Base-by-base conservation (phyloP, 2,113 vertebrate species). In the Cyprinus carpio region DNA sequence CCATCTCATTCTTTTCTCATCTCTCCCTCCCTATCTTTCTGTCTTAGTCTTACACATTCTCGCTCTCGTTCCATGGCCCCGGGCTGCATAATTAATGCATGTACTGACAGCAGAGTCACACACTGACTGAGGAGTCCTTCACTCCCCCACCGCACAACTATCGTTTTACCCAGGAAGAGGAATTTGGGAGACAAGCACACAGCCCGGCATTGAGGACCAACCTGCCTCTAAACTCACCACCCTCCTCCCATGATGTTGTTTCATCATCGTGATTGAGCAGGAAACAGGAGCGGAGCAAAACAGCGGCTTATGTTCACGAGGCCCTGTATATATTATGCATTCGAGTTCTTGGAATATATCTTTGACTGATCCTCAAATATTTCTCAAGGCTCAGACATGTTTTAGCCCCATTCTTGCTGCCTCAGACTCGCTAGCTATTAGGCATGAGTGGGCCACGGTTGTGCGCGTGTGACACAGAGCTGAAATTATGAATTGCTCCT, bases 81-180 rank as follows among this genome's bases (percentile, higher is more conserved):
- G 90, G 96, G 96, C 96, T 98, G 96, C 96, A 97, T 98, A 97
- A 98, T 97, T 97, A 96, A 97, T 97, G 96, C 92, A 96, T 96
- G 96, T 95, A 92, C 93, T 94, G 95, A 95, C 94, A 95, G 92
- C 92, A 92, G 91, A 95, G 96, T 96, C 96, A 94, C 92, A 93
- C 93, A 94, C 92, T 74, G 67, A 85, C 64, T 60, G 93, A 92
- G 92, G 94, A 95, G 96, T 95, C 94, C 94, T 92, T 94, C 95
- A 95, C 96, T 96, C 96, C 96, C 96, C 96, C 96, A 95, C 96
- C 96, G 96, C 96, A 95, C 92, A 94, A 93, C 94, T 94, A 93
- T 96, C 96, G 96, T 95, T 96, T 97, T 92, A 95, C 94, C 94
- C 92, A 90, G 90, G 96, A 96, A 96, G 95, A 96, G 96, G 97